Conservation (phyloP, 37 sponge, comb jelly and placozoan genomes). For the Mnemiopsis leidyi region DNA sequence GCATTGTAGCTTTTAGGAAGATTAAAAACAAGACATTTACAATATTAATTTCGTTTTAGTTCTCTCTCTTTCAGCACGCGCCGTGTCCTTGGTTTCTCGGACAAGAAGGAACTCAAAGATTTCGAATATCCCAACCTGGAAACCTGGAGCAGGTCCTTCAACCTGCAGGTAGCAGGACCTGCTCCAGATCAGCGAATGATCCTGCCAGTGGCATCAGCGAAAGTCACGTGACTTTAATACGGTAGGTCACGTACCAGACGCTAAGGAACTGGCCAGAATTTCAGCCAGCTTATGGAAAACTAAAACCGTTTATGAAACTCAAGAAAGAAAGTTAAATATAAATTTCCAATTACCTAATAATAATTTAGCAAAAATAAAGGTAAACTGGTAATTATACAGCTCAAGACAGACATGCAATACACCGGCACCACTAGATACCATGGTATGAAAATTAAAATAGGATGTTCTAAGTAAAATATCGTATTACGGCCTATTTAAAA, state of each 20-base stretch:
- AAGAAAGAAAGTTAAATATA: slow-evolving; percentile 11
- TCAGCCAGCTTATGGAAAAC: not conserved
- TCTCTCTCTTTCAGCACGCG: too few species aligned
- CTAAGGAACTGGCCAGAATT: not conserved
- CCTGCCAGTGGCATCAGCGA: too few species aligned
- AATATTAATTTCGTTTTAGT: not conserved
- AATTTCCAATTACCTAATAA: slow-evolving; percentile 38
- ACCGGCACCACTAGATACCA: not conserved
- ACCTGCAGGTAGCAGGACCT: too few species aligned
- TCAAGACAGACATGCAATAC: not conserved
- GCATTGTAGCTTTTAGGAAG: slow-evolving; percentile 2
- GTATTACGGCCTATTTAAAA: not conserved
- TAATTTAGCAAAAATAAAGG: slow-evolving; percentile 48
- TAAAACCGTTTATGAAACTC: not conserved
- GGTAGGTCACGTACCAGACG: too few species aligned
- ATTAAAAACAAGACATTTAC: not conserved
- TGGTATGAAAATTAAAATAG: not conserved
- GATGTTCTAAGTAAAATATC: not conserved
- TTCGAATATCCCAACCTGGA: too few species aligned
- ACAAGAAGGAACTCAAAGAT: too few species aligned
- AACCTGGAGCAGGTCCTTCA: too few species aligned
- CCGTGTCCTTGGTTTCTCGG: too few species aligned
- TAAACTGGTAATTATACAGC: not conserved
- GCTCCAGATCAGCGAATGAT: too few species aligned
- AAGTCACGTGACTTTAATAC: too few species aligned